Evolutionary conservation across 2,113 vertebrate species (phyloP), one percentile per base, ranked within the genome.

Genomic region (Oophaga pumilio): DNA sequence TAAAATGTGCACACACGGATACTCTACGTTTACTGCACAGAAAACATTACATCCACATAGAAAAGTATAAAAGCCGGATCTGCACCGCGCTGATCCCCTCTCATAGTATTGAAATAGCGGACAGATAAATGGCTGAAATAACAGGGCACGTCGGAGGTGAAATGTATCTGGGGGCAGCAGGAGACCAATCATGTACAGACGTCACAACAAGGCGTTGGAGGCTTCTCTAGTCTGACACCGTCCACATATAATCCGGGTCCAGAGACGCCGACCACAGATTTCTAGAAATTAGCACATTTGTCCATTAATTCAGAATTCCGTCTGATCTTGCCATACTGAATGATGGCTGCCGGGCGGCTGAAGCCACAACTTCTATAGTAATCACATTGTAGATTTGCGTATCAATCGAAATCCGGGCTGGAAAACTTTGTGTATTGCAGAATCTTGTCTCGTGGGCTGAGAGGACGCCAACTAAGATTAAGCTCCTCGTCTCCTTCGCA

Each of bases 361-460:
- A 66, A 66, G 43, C 20, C 20, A 83, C 17, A 49, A 15, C 20
- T 52, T 49, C 12, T 24, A 0, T 11, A 52, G 14, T 22, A 76
- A 52, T 52, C 49, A 15, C 50, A 71, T 69, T 4, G n/a, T 11
- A 11, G 22, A 11, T 84, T 33, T 8, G n/a, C 14, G 18, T 26
- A 60, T 92, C 86, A 94, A 83, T 94, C 93, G 68, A 93, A 94
- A 57, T 91, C 90, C 1, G 85, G 89, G 82, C 93, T 94, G 22
- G 92, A 92, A 9, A 94, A 90, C 64, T 91, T 92, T 0, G 92
- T 90, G 79, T 93, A 94, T 26, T 92, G 91, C 14, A 93, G 89
- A 80, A 94, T 88, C 69, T 93, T 94, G 83, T 93, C 92, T 2
- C 66, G 90, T 88, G 60, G 89, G 89, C 84, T 89, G 82, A 74